Base-by-base conservation (phyloP, 2,797 vertebrate genomes). In the Vireo griseus region DNA sequence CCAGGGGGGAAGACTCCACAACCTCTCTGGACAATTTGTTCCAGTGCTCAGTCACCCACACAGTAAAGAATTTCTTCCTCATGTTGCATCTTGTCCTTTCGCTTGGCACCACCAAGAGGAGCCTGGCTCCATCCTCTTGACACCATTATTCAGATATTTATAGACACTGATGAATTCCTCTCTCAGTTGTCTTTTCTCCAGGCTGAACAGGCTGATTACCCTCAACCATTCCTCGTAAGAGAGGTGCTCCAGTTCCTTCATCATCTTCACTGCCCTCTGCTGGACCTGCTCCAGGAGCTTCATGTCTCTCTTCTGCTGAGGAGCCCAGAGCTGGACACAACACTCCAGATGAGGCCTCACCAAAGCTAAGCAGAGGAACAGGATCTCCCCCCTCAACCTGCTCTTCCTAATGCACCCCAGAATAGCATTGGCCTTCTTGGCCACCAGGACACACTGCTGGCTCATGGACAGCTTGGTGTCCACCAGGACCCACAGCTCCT, bases 271-370 rank as follows among this genome's bases (percentile, higher is more conserved):
- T 28, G 11, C 4, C 11, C 13, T 67, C 42, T 26, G 5, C 5
- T 57, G 7, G 9, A 47, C 9, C 18, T 7, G 22, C 5, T 47
- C 7, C 42, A 66, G 5, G 14, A 1, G 3, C 1, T 39, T 11
- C 14, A 28, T 40, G 33, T 39, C 42, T 19, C 28, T 20, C 17
- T 3, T 29, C 1, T 25, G 2, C 28, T 78, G 22, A 47, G 40
- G 3, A 55, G 0, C 51, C 28, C 42, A 26, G 5, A 4, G 9
- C 2, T 39, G 13, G 13, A 11, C 33, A 37, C 9, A 66, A 3
- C 3, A 4, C 11, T 47, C 39, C 50, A 45, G 26, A 45, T 17
- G 40, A 1, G 21, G 17, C 28, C 17, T 47, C 28, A 47, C 22
- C 33, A 31, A 33, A 12, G 12, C n/a, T 77, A 31, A 77, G n/a